Conservation (phyloP, 2,797 vertebrate genomes). For the Cuculus canorus region DNA sequence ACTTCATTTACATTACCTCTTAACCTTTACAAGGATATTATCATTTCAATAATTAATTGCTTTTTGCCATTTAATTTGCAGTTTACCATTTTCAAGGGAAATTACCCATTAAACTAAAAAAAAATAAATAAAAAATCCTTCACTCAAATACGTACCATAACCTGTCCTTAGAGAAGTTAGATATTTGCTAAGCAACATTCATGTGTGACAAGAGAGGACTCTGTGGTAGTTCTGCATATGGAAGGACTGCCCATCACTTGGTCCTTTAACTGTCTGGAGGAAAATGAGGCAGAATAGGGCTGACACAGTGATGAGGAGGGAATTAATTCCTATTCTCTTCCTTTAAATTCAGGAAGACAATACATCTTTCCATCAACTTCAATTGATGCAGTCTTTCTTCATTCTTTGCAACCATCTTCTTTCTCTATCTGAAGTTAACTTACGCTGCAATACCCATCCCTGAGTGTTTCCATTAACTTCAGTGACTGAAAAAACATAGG, state of each 20-base stretch:
- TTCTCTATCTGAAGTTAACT: not conserved
- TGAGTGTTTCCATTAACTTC: not conserved
- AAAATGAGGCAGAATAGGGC: not conserved
- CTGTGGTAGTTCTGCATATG: not conserved
- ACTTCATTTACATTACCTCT: constrained; percentile 67
- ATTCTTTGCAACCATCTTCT: not conserved
- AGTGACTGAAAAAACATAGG: not conserved
- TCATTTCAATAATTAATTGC: constrained; percentile 69
- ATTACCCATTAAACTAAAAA: constrained; percentile 3
- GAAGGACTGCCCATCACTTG: not conserved
- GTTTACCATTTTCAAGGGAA: constrained; percentile 63
- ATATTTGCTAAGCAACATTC: constrained; percentile 2
- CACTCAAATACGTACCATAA: not conserved
- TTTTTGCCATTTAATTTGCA: constrained; percentile 62
- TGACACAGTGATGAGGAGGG: not conserved
- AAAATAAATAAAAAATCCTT: not conserved
- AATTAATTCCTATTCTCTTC: not conserved
- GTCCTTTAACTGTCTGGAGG: not conserved
- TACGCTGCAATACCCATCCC: not conserved
- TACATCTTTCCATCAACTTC: not conserved
- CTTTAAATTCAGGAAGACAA: not conserved
- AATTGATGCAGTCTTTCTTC: not conserved
- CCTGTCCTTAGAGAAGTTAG: not conserved
- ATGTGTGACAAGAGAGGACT: not conserved
- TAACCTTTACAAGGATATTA: constrained; percentile 66